Conservation (phyloP, 2,888 invertebrate genomes). For the Himalopsyche anomala region DNA sequence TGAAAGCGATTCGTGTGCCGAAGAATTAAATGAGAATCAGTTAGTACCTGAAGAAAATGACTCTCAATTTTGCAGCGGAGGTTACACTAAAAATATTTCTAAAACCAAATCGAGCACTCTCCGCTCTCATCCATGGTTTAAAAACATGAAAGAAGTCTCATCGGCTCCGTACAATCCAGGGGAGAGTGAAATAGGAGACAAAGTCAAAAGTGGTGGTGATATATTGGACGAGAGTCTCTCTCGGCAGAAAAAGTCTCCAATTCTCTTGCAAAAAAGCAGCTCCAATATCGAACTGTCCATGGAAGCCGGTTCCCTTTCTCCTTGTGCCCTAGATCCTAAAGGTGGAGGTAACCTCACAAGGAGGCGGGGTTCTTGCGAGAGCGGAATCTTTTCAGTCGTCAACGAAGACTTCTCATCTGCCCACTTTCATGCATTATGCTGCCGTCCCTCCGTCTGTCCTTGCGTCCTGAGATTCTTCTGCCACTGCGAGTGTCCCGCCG, state of each 20-base stretch:
- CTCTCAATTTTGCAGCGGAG: neutral
- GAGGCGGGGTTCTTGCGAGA: constrained; percentile 90
- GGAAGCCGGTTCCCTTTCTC: constrained; percentile 65
- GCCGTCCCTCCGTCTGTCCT: constrained; percentile 71
- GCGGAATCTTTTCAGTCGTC: constrained; percentile 92
- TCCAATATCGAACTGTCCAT: constrained; percentile 67
- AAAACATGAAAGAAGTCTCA: constrained; percentile 66
- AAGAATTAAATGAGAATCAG: neutral
- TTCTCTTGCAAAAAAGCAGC: constrained; percentile 67
- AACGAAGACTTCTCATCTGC: constrained; percentile 83
- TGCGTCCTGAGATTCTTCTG: constrained; percentile 74
- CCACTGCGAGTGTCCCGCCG: constrained; percentile 71
- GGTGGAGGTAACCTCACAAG: constrained; percentile 73
- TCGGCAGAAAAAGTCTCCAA: constrained; percentile 58
- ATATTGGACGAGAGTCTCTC: constrained; percentile 8
- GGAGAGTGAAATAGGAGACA: neutral
- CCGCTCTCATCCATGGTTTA: constrained; percentile 78
- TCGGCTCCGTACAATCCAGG: constrained; percentile 65
- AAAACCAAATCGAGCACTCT: constrained; percentile 77
- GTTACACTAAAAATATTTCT: constrained; percentile 41
- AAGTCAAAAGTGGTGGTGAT: constrained; percentile 41
- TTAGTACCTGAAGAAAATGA: neutral
- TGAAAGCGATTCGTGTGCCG: neutral
- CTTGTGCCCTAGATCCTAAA: constrained; percentile 67
- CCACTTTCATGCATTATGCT: constrained; percentile 69